A percentile compares a stretch with the other conserved stretches of the same genome.
These are phyloP conservation scores for Hydractinia symbiolongicarpus DNA, from an alignment of 30 jellyfish, hydroid and myxozoan species.

Conservation along the genomic window DNA sequence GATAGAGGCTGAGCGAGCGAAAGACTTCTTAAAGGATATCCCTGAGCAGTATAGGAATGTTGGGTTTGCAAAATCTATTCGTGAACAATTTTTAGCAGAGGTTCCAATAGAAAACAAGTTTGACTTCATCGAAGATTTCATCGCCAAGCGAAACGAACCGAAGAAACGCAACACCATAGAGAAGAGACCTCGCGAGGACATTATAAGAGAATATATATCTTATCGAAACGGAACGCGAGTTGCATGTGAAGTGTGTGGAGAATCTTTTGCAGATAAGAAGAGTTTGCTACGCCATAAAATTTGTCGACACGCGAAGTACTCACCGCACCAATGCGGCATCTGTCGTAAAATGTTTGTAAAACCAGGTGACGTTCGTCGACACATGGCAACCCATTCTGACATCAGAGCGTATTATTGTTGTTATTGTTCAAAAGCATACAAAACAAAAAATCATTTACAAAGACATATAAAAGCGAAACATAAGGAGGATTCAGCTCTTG, in stretches of 20 bases:
- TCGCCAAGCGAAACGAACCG: not conserved
- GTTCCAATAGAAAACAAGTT: conserved; percentile 10
- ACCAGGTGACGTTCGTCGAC: conserved; percentile 23
- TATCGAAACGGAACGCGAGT: conserved; percentile 16
- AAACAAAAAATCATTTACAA: not conserved
- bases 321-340: conserved; percentile 9
- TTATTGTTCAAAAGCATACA: conserved; percentile 5
- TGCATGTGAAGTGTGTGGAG: not conserved
- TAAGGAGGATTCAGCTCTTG: not conserved
- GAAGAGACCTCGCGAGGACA: conserved; percentile 10
- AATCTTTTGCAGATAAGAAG: conserved; percentile 3
- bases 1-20: not conserved
- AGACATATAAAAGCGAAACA: not conserved
- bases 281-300: conserved; percentile 7
- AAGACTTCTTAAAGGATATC: not conserved
- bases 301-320: conserved; percentile 14
- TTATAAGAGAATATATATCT: not conserved
- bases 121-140: not conserved
- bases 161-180: not conserved
- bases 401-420: not conserved
- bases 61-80: conserved; percentile 3
- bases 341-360: conserved; percentile 13
- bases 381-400: conserved; percentile 5
- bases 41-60: conserved; percentile 13
- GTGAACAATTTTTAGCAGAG: not conserved